Base-by-base conservation (phyloP, 2,888 invertebrate genomes). In the Oasisia sp. region DNA sequence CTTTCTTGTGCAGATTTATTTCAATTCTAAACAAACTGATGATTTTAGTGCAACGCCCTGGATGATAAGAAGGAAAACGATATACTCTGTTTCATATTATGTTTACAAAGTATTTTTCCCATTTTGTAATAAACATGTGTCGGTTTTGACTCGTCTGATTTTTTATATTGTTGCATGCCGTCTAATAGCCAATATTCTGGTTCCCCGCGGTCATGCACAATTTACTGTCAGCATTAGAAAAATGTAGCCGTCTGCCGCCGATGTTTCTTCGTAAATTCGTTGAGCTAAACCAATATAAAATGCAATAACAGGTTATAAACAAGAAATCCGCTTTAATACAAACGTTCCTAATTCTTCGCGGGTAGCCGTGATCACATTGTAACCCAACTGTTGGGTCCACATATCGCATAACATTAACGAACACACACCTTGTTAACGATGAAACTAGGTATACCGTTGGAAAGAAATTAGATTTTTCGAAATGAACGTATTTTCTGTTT, bases 241-340 rank as follows among this genome's bases (percentile, higher is more conserved):
- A 27, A 74, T 74, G 74, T 27, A 7, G 74, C 14, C 27, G 19
- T 27, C 74, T 19, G 74, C 27, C 50, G 50, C 50, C 14, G 9
- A 50, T 19, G 27, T 19, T 74, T 74, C 50, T 74, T 74, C 2
- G 74, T 27, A 7, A 74, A 74, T n/a, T 74, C 27, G 74, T 74
- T 74, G 74, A 74, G 74, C 74, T 74, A 74, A 74, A 74, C n/a
- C n/a, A 74, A 74, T 74, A 19, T 74, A 74, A 74, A 74, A 74
- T n/a, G 19, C 74, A 74, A 74, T 74, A 74, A 74, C 74, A 74
- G 27, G 27, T n/a, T 27, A 27, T n/a, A 74, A n/a, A 74, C 74
- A 74, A 74, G 50, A 7, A 27, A 74, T 27, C 14, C n/a, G n/a
- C 74, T 27, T 74, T 27, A 74, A 74, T 74, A n/a, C 74, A 19